Evolutionary conservation across 2,888 invertebrate genomes (phyloP).

Genomic region (Muscina levida): DNA sequence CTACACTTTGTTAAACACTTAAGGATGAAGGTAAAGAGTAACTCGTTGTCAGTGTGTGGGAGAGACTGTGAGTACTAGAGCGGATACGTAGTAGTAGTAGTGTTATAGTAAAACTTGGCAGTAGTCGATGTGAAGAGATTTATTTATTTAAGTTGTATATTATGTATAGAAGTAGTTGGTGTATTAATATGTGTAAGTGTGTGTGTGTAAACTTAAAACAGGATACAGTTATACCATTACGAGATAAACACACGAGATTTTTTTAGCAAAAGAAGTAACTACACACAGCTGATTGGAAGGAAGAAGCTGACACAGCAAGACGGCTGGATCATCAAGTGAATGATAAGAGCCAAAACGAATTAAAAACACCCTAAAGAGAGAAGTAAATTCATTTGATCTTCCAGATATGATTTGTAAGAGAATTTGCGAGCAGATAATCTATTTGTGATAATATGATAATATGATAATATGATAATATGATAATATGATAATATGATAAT

Average conservation of each 20-base stretch:
- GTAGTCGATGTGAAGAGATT: conserved; percentile 11
- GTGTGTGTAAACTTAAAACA: conserved; percentile 16
- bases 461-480: too few species aligned
- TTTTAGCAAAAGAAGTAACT: conserved; percentile 27
- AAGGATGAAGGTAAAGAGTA: background rate
- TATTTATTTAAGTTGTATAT: conserved; percentile 36
- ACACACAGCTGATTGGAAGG: conserved; percentile 4
- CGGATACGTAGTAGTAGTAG: background rate
- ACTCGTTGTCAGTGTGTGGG: too few species aligned
- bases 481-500: too few species aligned
- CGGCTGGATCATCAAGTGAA: too few species aligned
- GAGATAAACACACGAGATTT: conserved; percentile 32
- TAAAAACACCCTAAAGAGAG: too few species aligned
- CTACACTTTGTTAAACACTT: conserved; percentile 13
- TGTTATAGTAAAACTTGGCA: too few species aligned
- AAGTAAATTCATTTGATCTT: too few species aligned
- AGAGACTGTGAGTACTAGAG: background rate
- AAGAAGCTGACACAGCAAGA: conserved; percentile 8
- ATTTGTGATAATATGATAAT: too few species aligned
- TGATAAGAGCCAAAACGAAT: too few species aligned
- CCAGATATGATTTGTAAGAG: too few species aligned
- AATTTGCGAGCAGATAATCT: too few species aligned
- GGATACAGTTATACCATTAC: conserved; percentile 38
- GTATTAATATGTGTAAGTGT: conserved; percentile 1
- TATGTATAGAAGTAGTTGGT: conserved; percentile 22